Conservation (phyloP, 2,888 invertebrate genomes). For the Orchesellides sinensis region DNA sequence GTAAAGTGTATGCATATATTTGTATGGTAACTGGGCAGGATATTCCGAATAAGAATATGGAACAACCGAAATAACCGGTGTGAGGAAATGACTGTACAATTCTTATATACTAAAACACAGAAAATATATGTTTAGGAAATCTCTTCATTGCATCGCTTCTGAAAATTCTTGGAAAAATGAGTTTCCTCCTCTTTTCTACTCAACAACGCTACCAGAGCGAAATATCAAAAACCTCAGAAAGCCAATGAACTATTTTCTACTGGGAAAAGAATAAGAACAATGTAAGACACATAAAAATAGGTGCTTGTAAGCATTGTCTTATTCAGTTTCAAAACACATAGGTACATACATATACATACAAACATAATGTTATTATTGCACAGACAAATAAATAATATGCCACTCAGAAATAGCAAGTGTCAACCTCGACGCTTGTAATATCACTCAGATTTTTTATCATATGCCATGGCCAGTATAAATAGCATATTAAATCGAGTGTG, state of each 20-base stretch:
- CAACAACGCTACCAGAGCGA: neutral
- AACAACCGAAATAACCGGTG: constrained; percentile 1
- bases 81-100: neutral
- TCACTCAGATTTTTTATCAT: neutral
- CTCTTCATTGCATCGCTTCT: neutral
- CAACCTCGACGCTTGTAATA: constrained; percentile 4
- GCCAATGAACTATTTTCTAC: constrained; percentile 15
- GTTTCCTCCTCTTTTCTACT: constrained; percentile 7
- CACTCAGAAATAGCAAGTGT: constrained; percentile 2
- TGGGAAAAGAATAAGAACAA: neutral
- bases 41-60: neutral
- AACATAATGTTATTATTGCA: neutral
- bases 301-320: neutral
- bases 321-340: neutral
- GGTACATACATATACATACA: neutral
- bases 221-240: neutral
- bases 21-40: neutral
- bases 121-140: too few species aligned
- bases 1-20: neutral
- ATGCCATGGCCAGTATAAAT: neutral
- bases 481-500: neutral
- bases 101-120: neutral
- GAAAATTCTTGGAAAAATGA: neutral
- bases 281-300: too few species aligned
- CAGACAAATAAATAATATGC: neutral